These are phyloP conservation scores for Temnothorax longispinosus DNA, from an alignment of 1,140 invertebrate genomes.

Conservation along the genomic window DNA sequence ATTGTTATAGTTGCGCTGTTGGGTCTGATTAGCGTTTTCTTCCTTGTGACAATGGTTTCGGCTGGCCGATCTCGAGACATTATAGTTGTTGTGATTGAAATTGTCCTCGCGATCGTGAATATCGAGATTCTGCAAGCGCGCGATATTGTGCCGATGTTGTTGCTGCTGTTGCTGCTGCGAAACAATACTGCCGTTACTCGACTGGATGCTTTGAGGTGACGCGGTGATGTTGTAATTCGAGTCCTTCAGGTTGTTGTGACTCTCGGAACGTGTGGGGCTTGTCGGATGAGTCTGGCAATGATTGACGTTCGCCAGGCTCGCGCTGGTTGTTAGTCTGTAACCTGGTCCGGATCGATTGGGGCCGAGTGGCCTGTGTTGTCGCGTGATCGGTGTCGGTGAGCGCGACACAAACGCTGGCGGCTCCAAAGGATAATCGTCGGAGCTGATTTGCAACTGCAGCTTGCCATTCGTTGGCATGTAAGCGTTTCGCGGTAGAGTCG, in stretches of 20 bases:
- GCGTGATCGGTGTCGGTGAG: constrained; percentile 86
- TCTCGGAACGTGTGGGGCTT: constrained; percentile 83
- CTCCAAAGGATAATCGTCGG: constrained; percentile 86
- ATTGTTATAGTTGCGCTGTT: constrained; percentile 84
- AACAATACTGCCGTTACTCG: constrained; percentile 74
- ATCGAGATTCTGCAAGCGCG: constrained; percentile 80
- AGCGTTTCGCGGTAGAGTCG: constrained; percentile 90
- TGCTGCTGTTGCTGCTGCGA: constrained; percentile 72
- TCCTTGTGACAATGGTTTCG: constrained; percentile 84
- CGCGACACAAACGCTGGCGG: constrained; percentile 87
- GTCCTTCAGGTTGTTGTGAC: constrained; percentile 85
- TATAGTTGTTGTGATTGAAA: constrained; percentile 84
- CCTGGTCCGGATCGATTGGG: constrained; percentile 77
- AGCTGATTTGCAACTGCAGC: constrained; percentile 84
- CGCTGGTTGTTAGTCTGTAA: constrained; percentile 84
- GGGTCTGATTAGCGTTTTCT: constrained; percentile 86
- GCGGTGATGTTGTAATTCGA: constrained; percentile 84
- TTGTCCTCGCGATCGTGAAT: constrained; percentile 83
- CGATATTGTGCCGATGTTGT: constrained; percentile 78
- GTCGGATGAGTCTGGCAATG: constrained; percentile 82
- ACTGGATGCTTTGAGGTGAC: constrained; percentile 74
- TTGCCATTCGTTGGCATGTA: constrained; percentile 86
- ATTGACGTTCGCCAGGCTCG: constrained; percentile 86
- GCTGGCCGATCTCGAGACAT: constrained; percentile 79
- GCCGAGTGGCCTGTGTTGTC: constrained; percentile 77